Evolutionary conservation across 1,140 invertebrate species (phyloP).

Genomic region (Leptinotarsa lineolata): DNA sequence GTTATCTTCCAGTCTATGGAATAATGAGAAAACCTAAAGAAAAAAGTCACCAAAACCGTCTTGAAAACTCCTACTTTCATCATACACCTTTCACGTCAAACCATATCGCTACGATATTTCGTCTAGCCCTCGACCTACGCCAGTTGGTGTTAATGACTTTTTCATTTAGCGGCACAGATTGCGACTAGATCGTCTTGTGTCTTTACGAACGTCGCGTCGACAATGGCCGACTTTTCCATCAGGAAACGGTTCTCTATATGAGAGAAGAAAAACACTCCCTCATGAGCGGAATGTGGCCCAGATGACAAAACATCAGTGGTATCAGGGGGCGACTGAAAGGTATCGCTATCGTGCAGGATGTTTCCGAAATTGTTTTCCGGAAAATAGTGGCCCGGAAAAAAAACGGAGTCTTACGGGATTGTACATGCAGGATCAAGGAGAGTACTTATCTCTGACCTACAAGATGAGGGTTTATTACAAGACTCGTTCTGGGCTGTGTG

Average conservation of each 20-base stretch:
- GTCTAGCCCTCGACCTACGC: conserved; percentile 33
- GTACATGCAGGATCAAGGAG: too few species aligned
- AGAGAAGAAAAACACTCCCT: neutral
- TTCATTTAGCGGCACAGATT: conserved; percentile 46
- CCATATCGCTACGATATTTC: neutral
- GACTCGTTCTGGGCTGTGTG: too few species aligned
- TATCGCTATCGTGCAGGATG: neutral
- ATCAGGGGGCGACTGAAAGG: neutral
- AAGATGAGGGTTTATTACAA: too few species aligned
- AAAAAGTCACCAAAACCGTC: too few species aligned
- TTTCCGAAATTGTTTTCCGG: too few species aligned
- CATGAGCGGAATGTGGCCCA: neutral
- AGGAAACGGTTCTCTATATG: neutral
- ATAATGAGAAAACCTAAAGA: too few species aligned
- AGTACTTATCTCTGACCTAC: too few species aligned
- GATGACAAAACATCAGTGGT: neutral
- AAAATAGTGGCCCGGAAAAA: too few species aligned
- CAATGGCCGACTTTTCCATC: conserved; percentile 38
- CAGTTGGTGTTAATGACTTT: conserved; percentile 46
- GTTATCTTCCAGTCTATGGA: too few species aligned
- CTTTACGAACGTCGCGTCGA: conserved; percentile 37
- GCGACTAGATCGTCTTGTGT: conserved; percentile 37
- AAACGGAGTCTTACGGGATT: too few species aligned
- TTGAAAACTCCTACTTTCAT: too few species aligned
- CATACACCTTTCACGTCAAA: too few species aligned